These are phyloP conservation scores for Enoplosus armatus DNA, from an alignment of 2,797 vertebrate genomes.

Conservation along the genomic window DNA sequence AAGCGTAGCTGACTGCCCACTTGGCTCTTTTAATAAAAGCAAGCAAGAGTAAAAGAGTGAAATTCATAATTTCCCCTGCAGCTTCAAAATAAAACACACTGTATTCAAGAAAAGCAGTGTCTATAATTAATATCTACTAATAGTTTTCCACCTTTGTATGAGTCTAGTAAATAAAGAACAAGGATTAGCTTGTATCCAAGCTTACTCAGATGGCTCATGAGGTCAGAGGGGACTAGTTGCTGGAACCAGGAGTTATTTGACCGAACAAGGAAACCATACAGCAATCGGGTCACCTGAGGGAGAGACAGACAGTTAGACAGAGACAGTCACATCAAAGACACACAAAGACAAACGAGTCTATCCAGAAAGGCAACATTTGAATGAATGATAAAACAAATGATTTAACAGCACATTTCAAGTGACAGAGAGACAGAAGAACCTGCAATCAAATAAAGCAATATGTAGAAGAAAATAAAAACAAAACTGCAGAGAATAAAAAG, in stretches of 20 bases:
- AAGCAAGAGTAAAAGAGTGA: not conserved
- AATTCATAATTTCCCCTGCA: not conserved
- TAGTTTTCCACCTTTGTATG: not conserved
- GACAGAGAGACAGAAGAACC: not conserved
- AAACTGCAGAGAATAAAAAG: not conserved
- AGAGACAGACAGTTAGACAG: not conserved
- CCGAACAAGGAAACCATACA: conserved; percentile 91
- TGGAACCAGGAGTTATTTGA: conserved; percentile 95
- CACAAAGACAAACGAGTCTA: not conserved
- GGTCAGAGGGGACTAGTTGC: conserved; percentile 85
- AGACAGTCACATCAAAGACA: not conserved
- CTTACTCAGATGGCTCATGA: conserved; percentile 85
- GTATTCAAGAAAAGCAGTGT: not conserved
- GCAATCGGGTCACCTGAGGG: conserved; percentile 89
- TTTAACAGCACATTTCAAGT: not conserved
- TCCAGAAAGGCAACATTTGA: not conserved
- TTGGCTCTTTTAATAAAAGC: not conserved
- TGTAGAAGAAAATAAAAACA: not conserved
- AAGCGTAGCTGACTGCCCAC: not conserved
- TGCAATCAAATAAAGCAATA: not conserved
- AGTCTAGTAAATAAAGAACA: not conserved
- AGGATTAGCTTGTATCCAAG: not conserved
- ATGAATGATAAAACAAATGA: not conserved
- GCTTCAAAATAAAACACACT: not conserved
- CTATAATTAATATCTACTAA: not conserved